Conservation (phyloP, 2,888 invertebrate genomes). For the Brachyptera risi region DNA sequence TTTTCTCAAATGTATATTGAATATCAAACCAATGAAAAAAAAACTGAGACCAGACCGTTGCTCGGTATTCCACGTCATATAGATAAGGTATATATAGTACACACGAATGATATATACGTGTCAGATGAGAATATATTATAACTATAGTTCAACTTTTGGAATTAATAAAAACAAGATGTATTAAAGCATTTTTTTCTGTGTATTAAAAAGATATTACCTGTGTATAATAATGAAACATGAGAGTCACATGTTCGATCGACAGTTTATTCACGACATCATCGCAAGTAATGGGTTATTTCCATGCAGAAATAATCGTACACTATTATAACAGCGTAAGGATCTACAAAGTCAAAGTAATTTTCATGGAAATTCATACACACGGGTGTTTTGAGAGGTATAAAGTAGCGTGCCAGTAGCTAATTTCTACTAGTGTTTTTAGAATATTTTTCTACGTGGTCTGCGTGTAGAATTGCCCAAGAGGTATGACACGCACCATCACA, state of each 20-base stretch:
- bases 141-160: too few species aligned
- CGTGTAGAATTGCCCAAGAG: neutral
- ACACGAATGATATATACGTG: too few species aligned
- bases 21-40: too few species aligned
- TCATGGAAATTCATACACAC: slow-evolving; percentile 14
- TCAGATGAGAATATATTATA: too few species aligned
- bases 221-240: slow-evolving; percentile 9
- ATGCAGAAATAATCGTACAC: slow-evolving; percentile 5
- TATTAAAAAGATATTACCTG: neutral
- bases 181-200: neutral
- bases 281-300: slow-evolving; percentile 7
- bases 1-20: too few species aligned
- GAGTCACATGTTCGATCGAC: neutral
- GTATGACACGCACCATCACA: slow-evolving; percentile 12
- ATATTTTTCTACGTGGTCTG: neutral
- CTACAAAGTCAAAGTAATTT: slow-evolving; percentile 19
- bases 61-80: too few species aligned
- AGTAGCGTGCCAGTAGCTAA: slow-evolving; percentile 5
- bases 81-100: too few species aligned
- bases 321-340: slow-evolving; percentile 5
- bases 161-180: too few species aligned
- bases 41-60: too few species aligned
- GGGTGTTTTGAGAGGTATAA: neutral
- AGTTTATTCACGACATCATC: slow-evolving; percentile 1
- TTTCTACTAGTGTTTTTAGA: slow-evolving; percentile 18